Conservation (phyloP, 2,113 vertebrate genomes). For the Pterocles burchelli region DNA sequence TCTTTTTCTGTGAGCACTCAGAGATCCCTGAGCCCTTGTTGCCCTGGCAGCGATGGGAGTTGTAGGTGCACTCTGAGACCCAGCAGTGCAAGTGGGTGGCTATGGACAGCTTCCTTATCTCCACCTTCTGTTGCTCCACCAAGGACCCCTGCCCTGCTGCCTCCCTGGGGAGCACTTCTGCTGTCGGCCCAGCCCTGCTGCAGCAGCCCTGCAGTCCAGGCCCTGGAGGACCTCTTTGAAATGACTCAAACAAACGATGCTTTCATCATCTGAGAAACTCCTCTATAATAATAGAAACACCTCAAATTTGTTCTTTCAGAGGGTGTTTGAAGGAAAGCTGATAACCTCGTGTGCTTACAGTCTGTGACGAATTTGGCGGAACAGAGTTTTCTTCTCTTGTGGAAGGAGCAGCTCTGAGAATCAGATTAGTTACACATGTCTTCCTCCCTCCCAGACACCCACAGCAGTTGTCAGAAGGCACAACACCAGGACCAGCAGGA, state of each 20-base stretch:
- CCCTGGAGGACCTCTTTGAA: not conserved
- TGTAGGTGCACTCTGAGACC: too few species aligned
- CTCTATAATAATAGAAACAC: not conserved
- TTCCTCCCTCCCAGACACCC: not conserved
- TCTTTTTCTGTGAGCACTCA: fast-evolving
- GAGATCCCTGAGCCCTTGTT: not conserved
- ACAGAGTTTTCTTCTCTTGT: not conserved
- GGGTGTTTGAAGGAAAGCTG: not conserved
- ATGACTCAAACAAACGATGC: not conserved
- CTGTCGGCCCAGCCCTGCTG: too few species aligned
- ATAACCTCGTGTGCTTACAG: not conserved
- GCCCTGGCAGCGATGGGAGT: fast-evolving
- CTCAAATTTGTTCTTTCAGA: not conserved
- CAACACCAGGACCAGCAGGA: not conserved
- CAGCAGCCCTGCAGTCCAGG: too few species aligned
- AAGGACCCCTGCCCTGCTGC: not conserved
- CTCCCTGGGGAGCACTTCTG: too few species aligned
- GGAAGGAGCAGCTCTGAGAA: not conserved
- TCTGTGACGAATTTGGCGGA: not conserved
- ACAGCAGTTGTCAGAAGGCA: not conserved
- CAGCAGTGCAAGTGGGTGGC: not conserved
- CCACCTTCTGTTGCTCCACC: not conserved
- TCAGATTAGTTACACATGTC: not conserved
- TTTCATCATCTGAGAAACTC: not conserved
- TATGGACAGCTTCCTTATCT: not conserved